Evolutionary conservation across 2,113 vertebrate species (phyloP).

Genomic region (Otolemur garnettii): DNA sequence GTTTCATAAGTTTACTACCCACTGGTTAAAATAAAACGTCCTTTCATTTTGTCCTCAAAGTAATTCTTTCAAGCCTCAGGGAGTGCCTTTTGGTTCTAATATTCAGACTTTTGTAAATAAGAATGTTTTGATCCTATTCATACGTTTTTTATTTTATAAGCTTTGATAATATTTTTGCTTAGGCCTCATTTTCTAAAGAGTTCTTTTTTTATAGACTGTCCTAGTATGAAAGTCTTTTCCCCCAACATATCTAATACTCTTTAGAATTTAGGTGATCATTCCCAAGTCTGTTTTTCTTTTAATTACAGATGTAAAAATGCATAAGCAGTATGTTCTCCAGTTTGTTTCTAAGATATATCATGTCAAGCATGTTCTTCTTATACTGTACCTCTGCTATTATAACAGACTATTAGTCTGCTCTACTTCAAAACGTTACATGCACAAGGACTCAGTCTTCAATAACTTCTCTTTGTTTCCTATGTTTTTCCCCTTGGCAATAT

Average conservation of each 20-base stretch:
- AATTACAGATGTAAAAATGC: neutral
- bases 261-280: slow-evolving; percentile 46
- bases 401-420: neutral
- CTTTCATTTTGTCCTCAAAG: slow-evolving; percentile 59
- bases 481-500: slow-evolving; percentile 3
- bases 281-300: neutral
- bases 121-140: slow-evolving; percentile 48
- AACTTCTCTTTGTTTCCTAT: neutral
- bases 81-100: slow-evolving; percentile 50
- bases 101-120: slow-evolving; percentile 63
- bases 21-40: slow-evolving; percentile 61
- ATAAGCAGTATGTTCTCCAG: neutral
- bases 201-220: neutral
- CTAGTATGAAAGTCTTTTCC: slow-evolving; percentile 26
- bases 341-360: slow-evolving; percentile 31
- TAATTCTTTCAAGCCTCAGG: slow-evolving; percentile 57
- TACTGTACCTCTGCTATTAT: neutral
- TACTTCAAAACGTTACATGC: neutral
- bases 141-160: slow-evolving; percentile 38
- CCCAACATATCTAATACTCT: slow-evolving; percentile 32
- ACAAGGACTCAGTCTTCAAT: neutral
- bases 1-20: slow-evolving; percentile 55
- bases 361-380: neutral
- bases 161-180: slow-evolving; percentile 49
- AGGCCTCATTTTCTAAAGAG: slow-evolving; percentile 15